Conservation (phyloP, 2,797 vertebrate genomes). For the Sus cebifrons region DNA sequence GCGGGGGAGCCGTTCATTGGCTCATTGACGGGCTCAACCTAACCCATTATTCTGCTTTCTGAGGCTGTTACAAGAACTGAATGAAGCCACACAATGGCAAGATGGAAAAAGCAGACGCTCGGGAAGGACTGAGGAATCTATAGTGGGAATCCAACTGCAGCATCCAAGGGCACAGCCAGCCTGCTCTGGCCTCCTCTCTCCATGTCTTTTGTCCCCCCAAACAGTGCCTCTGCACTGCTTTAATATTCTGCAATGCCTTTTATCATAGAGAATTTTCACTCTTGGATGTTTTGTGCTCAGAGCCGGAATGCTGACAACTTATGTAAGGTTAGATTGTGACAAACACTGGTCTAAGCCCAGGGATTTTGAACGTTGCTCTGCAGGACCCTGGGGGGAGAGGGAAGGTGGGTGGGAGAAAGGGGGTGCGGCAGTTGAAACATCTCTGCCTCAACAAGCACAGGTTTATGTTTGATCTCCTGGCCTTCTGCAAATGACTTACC, state of each 20-base stretch:
- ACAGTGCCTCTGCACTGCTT: background rate
- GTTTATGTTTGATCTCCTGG: background rate
- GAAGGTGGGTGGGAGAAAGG: too few relatives aligned
- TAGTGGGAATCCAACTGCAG: background rate
- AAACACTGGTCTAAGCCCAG: background rate
- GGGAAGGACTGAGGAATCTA: background rate
- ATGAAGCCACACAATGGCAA: background rate
- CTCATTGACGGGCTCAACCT: rapidly evolving
- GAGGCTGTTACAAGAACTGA: too few relatives aligned
- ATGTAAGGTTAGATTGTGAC: background rate
- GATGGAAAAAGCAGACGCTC: background rate
- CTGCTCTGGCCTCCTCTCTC: background rate
- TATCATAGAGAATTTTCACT: background rate
- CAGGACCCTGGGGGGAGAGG: background rate
- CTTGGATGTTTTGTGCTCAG: background rate
- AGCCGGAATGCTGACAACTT: background rate
- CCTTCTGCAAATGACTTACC: background rate
- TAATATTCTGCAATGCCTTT: background rate
- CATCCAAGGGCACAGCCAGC: background rate
- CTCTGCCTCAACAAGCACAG: background rate
- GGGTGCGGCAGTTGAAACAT: too few relatives aligned
- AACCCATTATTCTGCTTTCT: background rate
- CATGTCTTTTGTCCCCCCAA: background rate
- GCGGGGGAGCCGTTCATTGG: background rate
- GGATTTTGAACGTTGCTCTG: background rate